phyloP scores from a whole-genome alignment of 2,888 invertebrate genomes.

The Phyto melanocephala region DNA sequence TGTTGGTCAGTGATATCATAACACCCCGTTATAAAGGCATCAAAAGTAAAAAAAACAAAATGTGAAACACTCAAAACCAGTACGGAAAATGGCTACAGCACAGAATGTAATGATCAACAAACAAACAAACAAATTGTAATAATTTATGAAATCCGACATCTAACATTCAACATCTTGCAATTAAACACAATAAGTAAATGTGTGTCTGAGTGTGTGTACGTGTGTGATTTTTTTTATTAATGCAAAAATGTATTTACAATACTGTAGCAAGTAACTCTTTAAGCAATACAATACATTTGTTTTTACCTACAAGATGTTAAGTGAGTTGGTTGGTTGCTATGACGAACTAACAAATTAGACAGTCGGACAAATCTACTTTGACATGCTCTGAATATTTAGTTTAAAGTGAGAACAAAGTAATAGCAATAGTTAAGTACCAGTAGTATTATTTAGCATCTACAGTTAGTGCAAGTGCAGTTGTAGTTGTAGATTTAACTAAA shows the following conservation, averaged over 20 bases:
- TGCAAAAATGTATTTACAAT: not conserved
- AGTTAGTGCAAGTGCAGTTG: no score
- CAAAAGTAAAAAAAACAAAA: slow-evolving; percentile 41
- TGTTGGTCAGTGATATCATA: slow-evolving; percentile 65
- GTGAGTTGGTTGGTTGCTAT: slow-evolving; percentile 16
- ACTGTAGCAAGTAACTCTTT: slow-evolving; percentile 4
- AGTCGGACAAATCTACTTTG: slow-evolving; percentile 59
- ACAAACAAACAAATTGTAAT: slow-evolving; percentile 19
- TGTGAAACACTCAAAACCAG: slow-evolving; percentile 52
- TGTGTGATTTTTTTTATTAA: slow-evolving; percentile 25
- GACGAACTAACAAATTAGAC: slow-evolving; percentile 2
- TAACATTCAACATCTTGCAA: slow-evolving; percentile 53
- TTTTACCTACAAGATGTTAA: slow-evolving; percentile 37
- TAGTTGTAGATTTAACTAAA: not conserved
- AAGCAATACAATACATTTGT: slow-evolving; percentile 46
- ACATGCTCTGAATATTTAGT: slow-evolving; percentile 60
- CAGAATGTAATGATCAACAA: not conserved
- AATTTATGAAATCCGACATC: slow-evolving; percentile 57
- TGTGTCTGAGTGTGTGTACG: not conserved
- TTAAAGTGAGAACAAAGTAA: slow-evolving; percentile 53
- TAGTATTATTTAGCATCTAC: slow-evolving; percentile 5
- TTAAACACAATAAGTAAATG: slow-evolving; percentile 4
- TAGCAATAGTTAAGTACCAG: not conserved
- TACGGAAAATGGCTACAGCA: slow-evolving; percentile 39
- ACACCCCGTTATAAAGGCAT: slow-evolving; percentile 61